These are phyloP conservation scores for Drosophila silvestris DNA, from an alignment of 2,888 invertebrate species.

Conservation along the genomic window DNA sequence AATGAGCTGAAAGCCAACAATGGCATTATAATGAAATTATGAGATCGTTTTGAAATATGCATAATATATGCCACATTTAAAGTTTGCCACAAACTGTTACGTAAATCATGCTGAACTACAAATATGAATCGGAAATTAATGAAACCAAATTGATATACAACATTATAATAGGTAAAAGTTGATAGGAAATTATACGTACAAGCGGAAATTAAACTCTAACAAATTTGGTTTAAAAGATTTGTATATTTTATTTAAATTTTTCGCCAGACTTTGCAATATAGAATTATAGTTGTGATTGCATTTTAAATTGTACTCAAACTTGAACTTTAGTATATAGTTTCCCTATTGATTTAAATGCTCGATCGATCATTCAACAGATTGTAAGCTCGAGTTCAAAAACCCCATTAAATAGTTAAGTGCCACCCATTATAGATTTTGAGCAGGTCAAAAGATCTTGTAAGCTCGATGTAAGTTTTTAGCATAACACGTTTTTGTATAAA, in stretches of 20 bases:
- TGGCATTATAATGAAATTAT: conserved; percentile 13
- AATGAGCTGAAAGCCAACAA: conserved; percentile 25
- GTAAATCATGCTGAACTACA: conserved; percentile 9
- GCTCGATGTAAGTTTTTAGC: conserved; percentile 14
- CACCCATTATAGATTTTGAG: background rate
- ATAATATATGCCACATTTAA: conserved; percentile 21
- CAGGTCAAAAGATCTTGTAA: conserved; percentile 9
- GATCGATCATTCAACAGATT: background rate
- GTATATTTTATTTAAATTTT: background rate
- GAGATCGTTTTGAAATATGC: conserved; percentile 16
- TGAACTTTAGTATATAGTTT: background rate
- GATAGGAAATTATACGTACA: conserved; percentile 2
- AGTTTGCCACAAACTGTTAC: conserved; percentile 11
- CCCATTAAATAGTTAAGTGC: conserved; percentile 12
- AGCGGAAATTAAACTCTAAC: conserved; percentile 5
- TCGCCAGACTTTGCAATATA: background rate
- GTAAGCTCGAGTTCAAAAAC: conserved; percentile 19
- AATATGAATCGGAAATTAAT: conserved; percentile 15
- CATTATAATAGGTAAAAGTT: conserved; percentile 20
- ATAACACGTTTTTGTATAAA: conserved; percentile 14
- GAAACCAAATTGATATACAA: background rate
- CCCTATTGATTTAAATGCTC: background rate
- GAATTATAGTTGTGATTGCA: background rate
- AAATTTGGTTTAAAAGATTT: background rate
- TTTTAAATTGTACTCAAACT: background rate